Evolutionary conservation across 2,888 invertebrate species (phyloP).

Genomic region (Myopa tessellatipennis): DNA sequence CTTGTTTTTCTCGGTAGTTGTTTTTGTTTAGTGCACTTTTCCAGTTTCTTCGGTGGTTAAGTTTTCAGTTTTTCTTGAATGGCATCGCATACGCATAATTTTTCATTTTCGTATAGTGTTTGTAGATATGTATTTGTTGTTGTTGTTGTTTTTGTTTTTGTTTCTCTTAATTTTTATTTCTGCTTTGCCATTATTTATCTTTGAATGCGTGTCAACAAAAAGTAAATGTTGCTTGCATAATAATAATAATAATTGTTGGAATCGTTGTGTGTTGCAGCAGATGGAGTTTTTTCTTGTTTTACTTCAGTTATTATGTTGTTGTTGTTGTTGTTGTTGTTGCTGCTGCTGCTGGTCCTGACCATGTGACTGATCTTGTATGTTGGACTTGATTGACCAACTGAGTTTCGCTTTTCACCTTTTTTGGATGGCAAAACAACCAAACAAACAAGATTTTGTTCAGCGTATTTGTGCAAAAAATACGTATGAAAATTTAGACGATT

Average conservation of each 20-base stretch:
- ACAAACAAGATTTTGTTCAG: background rate
- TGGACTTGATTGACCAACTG: conserved; percentile 27
- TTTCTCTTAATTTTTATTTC: background rate
- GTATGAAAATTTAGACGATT: background rate
- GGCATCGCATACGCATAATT: background rate
- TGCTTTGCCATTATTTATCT: conserved; percentile 14
- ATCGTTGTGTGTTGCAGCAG: background rate
- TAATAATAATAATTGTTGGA: background rate
- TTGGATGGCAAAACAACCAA: background rate
- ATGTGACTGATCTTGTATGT: conserved; percentile 37
- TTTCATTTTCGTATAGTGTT: background rate
- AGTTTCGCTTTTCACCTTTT: background rate
- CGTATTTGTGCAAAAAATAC: background rate
- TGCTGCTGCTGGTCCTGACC: conserved; percentile 2
- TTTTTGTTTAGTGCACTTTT: background rate
- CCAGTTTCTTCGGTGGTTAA: background rate
- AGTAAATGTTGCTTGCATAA: conserved; percentile 21
- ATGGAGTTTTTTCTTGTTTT: background rate
- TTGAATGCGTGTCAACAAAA: conserved; percentile 20
- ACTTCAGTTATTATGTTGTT: background rate
- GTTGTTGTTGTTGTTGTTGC: conserved; percentile 16
- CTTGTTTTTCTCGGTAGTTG: background rate
- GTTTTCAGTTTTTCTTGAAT: conserved; percentile 4
- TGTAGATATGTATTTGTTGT: background rate
- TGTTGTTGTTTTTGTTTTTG: background rate